Percentiles rank a stretch among this genome's conserved stretches.
These are phyloP conservation scores for Nasonovia ribisnigri DNA, from an alignment of 2,888 invertebrate genomes.

Conservation along the genomic window DNA sequence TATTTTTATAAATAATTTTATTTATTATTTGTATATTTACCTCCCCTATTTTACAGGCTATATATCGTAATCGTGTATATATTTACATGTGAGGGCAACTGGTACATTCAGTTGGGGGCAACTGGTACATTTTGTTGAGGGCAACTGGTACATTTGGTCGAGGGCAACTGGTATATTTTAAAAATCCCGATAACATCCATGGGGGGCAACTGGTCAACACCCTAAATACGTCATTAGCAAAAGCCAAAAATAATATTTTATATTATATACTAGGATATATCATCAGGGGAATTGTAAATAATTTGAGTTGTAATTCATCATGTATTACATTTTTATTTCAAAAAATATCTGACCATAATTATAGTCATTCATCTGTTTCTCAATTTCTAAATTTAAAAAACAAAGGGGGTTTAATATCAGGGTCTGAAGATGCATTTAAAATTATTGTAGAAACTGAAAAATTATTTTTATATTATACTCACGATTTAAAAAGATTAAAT, in stretches of 20 bases:
- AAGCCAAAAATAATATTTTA: constrained; percentile 40
- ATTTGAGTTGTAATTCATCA: constrained; percentile 11
- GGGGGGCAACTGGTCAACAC: no score
- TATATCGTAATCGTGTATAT: no score
- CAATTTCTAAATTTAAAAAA: constrained; percentile 15
- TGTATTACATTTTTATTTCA: constrained; percentile 33
- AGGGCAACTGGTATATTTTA: no score
- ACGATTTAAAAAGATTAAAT: constrained; percentile 37
- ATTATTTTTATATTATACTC: constrained; percentile 10
- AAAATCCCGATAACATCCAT: no score
- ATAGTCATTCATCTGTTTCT: constrained; percentile 30
- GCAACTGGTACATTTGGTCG: no score
- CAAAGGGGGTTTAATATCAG: constrained; percentile 25
- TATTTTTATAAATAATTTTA: no score
- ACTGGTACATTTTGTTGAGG: no score
- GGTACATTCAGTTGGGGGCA: no score
- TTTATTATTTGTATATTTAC: no score
- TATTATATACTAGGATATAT: constrained; percentile 47
- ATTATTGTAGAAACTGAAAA: constrained; percentile 24
- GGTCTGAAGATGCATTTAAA: constrained; percentile 12
- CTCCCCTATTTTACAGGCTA: no score
- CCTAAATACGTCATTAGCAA: not conserved
- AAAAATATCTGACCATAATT: constrained; percentile 28
- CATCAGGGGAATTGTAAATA: constrained; percentile 14
- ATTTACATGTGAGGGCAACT: no score